Percentiles rank a stretch among this genome's conserved stretches.
Evolutionary conservation across 2,888 invertebrate genomes (phyloP).

Genomic region (Alcis repandata): DNA sequence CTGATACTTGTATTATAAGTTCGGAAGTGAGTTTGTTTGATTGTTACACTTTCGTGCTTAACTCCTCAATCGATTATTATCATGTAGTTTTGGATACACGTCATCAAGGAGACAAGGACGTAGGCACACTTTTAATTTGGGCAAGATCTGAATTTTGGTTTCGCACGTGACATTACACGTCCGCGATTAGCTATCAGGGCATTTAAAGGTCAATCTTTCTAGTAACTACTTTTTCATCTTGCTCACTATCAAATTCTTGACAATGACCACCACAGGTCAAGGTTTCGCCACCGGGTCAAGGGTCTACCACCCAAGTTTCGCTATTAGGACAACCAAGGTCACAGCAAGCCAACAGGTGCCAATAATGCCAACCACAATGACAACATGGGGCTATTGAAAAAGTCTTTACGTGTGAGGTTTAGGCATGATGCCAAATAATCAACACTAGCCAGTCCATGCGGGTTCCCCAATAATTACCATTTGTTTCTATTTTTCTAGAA

Average conservation of each 20-base stretch:
- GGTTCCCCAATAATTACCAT: background rate
- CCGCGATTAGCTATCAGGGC: background rate
- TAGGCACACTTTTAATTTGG: too few species aligned
- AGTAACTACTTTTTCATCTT: background rate
- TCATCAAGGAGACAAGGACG: too few species aligned
- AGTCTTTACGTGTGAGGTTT: slow-evolving; percentile 35
- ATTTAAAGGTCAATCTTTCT: background rate
- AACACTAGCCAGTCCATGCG: slow-evolving; percentile 21
- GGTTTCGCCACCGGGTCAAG: slow-evolving; percentile 69
- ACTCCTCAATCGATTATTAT: too few species aligned
- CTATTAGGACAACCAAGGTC: slow-evolving; percentile 59
- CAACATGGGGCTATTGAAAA: slow-evolving; percentile 39
- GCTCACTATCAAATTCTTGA: slow-evolving; percentile 35
- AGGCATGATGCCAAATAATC: slow-evolving; percentile 41
- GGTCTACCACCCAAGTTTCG: slow-evolving; percentile 54
- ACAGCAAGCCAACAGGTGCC: slow-evolving; percentile 51
- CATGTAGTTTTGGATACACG: too few species aligned
- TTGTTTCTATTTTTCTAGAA: background rate
- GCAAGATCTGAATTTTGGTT: too few species aligned
- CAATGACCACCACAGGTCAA: slow-evolving; percentile 69
- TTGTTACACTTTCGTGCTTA: too few species aligned
- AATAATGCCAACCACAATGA: slow-evolving; percentile 42
- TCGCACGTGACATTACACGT: too few species aligned
- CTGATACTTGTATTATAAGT: too few species aligned
- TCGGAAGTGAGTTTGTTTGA: too few species aligned